These are phyloP conservation scores for Glaucomys volans DNA, from an alignment of 2,113 vertebrate genomes.

Conservation along the genomic window DNA sequence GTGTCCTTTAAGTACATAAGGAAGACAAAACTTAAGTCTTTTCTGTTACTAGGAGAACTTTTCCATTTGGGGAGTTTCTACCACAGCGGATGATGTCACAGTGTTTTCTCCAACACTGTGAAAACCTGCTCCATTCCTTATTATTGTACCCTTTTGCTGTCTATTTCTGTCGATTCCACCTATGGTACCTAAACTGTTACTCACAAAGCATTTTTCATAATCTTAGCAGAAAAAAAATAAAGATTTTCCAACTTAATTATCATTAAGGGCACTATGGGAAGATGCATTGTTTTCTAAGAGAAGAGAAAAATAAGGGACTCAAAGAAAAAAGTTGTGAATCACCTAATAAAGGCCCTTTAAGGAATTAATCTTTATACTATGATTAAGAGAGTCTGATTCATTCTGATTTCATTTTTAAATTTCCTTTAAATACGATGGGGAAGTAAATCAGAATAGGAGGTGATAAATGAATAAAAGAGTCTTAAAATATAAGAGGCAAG, in stretches of 20 bases:
- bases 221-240: neutral
- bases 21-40: neutral
- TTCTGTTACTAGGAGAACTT: neutral
- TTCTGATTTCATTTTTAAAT: conserved; percentile 21
- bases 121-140: neutral
- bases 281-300: neutral
- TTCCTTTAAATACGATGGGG: neutral
- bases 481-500: neutral
- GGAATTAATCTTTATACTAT: conserved; percentile 20
- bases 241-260: conserved; percentile 24
- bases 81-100: neutral
- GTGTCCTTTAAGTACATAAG: neutral
- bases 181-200: neutral
- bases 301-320: conserved; percentile 14
- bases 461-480: neutral
- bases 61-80: neutral
- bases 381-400: conserved; percentile 7
- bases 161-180: neutral
- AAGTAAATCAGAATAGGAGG: neutral
- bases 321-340: conserved; percentile 8
- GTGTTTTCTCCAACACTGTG: neutral
- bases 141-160: neutral
- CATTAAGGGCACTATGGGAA: neutral
- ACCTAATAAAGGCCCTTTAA: neutral
- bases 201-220: neutral